Conservation (phyloP, 23 tunicate species). For the Trididemnum miniatum region DNA sequence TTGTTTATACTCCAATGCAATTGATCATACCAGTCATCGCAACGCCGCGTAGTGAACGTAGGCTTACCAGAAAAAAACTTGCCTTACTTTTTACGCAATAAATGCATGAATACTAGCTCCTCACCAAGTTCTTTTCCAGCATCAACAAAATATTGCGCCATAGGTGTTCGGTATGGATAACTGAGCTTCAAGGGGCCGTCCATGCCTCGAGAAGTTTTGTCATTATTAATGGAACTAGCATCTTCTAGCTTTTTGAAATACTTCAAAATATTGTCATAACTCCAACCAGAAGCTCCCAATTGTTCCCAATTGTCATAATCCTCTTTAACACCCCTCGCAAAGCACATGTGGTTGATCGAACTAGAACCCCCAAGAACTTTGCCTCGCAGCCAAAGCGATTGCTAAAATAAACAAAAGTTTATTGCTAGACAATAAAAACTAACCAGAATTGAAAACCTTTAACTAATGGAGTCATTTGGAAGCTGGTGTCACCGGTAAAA, state of each 20-base stretch:
- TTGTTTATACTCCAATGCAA: too few species aligned
- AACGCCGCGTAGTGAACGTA: too few species aligned
- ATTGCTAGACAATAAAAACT: not conserved
- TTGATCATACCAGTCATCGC: too few species aligned
- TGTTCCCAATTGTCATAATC: slow-evolving; percentile 66
- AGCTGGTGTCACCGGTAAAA: too few species aligned
- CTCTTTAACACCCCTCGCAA: slow-evolving; percentile 38
- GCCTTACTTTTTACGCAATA: too few species aligned
- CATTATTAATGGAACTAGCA: not conserved
- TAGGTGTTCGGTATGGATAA: slow-evolving; percentile 3
- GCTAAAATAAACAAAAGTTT: not conserved
- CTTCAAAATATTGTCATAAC: slow-evolving; percentile 28
- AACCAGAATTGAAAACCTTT: not conserved
- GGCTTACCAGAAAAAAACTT: too few species aligned
- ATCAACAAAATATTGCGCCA: slow-evolving; percentile 14
- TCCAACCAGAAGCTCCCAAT: slow-evolving; percentile 54
- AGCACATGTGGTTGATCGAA: slow-evolving; percentile 48
- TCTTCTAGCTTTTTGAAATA: slow-evolving; percentile 55
- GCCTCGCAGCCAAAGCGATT: slow-evolving; percentile 26
- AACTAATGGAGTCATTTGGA: too few species aligned
- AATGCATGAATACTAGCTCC: too few species aligned
- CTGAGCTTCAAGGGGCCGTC: slow-evolving; percentile 40
- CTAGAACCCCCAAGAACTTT: slow-evolving; percentile 63
- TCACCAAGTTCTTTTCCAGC: slow-evolving; percentile 47
- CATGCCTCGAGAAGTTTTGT: slow-evolving; percentile 32